Base-by-base conservation (phyloP, 2,797 vertebrate genomes). In the Bradypodion pumilum region DNA sequence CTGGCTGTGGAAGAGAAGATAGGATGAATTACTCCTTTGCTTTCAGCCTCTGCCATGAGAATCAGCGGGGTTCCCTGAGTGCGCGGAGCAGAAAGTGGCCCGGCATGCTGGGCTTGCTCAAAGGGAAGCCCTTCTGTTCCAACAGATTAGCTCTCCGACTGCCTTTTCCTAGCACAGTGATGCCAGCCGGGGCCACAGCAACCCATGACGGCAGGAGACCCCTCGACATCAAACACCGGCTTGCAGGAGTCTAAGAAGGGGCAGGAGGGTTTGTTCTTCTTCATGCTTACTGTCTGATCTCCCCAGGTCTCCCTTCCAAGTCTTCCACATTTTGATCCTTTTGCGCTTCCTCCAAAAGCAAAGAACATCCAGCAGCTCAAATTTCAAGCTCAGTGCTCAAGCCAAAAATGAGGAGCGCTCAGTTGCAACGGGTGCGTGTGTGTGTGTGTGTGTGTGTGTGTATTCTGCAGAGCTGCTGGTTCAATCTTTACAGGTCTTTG, bases 41-140 rank as follows among this genome's bases (percentile, higher is more conserved):
- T 87, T 78, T 49, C 49, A n/a, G 85, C 85, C 92, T 85, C 87
- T 83, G 84, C 84, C 52, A 69, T 3, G 0, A 84, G 65, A 89
- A 90, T 90, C 92, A 90, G 86, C 0, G 23, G 91, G 91, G 91
- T 93, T 94, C 87, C 91, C 92, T 21, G 80, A 86, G 88, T 69
- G 88, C 88, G 87, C 79, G 81, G 92, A 90, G 90, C 90, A 91
- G 89, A 93, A 91, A 91, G 86, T 68, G 86, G 90, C 91, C 90
- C 93, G 91, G 91, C 87, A 88, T 82, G 89, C 87, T 91, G 91
- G 85, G 91, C 90, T 89, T 90, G 89, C 91, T 89, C 42, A 49
- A 90, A 92, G 89, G 90, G 91, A 94, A 86, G 85, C 90, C 73
- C 89, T 91, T 93, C 91, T 93, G 91, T 89, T 94, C 84, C 9